Evolutionary conservation across 2,113 vertebrate genomes (phyloP).

Genomic region (Nothocercus julius): DNA sequence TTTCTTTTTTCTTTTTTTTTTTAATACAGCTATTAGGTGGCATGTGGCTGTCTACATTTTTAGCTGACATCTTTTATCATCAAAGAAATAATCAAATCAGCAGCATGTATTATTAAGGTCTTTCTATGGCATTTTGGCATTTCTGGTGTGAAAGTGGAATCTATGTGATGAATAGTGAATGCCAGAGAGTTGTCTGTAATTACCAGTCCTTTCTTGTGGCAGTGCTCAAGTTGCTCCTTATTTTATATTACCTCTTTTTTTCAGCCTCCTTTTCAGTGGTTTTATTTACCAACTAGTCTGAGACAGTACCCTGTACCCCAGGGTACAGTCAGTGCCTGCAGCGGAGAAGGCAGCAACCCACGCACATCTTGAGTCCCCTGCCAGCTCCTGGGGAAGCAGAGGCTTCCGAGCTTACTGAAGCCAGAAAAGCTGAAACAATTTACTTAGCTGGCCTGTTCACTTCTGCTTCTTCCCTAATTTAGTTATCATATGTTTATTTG

Average conservation of each 20-base stretch:
- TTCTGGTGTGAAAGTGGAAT: not conserved
- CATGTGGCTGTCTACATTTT: not conserved
- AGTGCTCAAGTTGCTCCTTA: not conserved
- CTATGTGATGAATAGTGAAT: not conserved
- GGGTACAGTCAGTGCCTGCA: not conserved
- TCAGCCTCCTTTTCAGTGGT: not conserved
- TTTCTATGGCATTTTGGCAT: not conserved
- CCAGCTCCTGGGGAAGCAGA: conserved; percentile 7
- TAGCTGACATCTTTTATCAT: not conserved
- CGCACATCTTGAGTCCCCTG: not conserved
- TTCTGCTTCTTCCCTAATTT: conserved; percentile 54
- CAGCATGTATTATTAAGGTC: not conserved
- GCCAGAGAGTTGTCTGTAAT: not conserved
- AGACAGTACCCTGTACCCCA: not conserved
- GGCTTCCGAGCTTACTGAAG: conserved; percentile 20
- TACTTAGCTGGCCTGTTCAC: conserved; percentile 14
- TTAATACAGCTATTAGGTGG: not conserved
- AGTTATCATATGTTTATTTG: conserved; percentile 15
- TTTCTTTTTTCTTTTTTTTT: not conserved
- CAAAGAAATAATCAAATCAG: not conserved
- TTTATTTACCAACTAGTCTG: not conserved
- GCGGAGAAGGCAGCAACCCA: not conserved
- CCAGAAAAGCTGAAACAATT: conserved; percentile 15
- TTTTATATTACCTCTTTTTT: not conserved
- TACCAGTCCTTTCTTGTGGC: not conserved